Conservation (phyloP, 2,888 invertebrate species). For the Zaprionus bogoriensis region DNA sequence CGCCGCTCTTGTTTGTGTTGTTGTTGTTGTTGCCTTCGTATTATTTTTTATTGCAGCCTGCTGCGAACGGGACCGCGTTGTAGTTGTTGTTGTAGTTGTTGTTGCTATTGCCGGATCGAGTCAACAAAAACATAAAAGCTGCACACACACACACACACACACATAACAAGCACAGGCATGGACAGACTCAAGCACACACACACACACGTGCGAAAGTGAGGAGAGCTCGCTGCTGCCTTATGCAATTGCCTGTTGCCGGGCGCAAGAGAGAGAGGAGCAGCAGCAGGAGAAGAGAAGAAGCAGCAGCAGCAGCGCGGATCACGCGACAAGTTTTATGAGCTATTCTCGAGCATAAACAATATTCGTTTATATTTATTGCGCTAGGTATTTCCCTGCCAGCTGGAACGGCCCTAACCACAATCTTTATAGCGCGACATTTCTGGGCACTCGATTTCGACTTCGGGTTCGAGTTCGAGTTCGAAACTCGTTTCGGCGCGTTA, state of each 20-base stretch:
- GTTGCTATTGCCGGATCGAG: conserved; percentile 42
- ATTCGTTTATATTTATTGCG: neutral
- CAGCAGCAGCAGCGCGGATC: neutral
- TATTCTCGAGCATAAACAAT: neutral
- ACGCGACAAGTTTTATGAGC: neutral
- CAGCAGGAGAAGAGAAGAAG: neutral
- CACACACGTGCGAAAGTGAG: conserved; percentile 30
- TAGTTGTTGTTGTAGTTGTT: conserved; percentile 21
- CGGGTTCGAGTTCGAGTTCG: no score
- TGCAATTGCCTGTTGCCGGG: conserved; percentile 50
- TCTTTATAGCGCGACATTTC: conserved; percentile 6
- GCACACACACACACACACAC: conserved; percentile 5
- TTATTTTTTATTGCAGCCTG: conserved; percentile 26
- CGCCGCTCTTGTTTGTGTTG: conserved; percentile 26
- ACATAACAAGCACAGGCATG: no score
- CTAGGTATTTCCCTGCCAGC: neutral
- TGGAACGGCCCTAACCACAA: neutral
- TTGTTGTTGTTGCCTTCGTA: conserved; percentile 4
- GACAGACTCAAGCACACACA: no score
- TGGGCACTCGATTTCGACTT: no score
- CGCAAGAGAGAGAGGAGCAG: no score
- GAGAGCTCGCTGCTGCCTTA: conserved; percentile 39
- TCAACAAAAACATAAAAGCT: conserved; percentile 33
- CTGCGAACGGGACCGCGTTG: conserved; percentile 46
- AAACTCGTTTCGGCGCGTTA: conserved; percentile 35